Evolutionary conservation across 2,888 invertebrate genomes (phyloP).

Genomic region (Thumatha senex): DNA sequence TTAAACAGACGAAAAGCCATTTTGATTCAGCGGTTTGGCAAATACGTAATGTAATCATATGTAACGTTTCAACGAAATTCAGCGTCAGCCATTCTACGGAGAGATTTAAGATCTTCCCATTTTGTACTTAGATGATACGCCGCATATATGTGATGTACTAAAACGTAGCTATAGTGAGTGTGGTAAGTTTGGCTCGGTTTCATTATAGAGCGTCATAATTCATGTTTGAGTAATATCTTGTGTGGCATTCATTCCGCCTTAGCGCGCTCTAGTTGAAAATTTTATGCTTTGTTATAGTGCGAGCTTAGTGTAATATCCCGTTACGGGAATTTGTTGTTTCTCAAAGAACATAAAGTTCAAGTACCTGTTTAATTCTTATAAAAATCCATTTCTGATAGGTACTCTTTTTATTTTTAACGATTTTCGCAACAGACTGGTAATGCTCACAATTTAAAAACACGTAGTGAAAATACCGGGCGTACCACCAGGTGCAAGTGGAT

Average conservation of each 20-base stretch:
- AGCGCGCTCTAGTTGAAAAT: conserved; percentile 74
- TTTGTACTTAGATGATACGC: conserved; percentile 24
- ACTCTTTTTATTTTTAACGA: conserved; percentile 33
- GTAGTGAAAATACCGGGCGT: conserved; percentile 36
- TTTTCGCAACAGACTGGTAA: conserved; percentile 18
- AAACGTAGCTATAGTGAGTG: conserved; percentile 37
- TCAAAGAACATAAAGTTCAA: conserved; percentile 62
- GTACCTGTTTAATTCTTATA: conserved; percentile 36
- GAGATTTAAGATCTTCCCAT: conserved; percentile 18
- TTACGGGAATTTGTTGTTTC: conserved; percentile 82
- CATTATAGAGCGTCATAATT: conserved; percentile 75
- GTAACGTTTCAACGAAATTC: conserved; percentile 28
- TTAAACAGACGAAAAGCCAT: conserved; percentile 59
- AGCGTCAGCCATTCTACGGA: conserved; percentile 19
- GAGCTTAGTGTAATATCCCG: conserved; percentile 82
- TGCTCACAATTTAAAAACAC: conserved; percentile 33
- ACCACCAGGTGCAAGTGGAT: conserved; percentile 56
- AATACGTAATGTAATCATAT: conserved; percentile 50
- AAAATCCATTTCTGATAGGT: conserved; percentile 53
- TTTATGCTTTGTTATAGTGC: conserved; percentile 73
- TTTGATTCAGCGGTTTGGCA: conserved; percentile 59
- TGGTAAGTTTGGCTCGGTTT: conserved; percentile 63
- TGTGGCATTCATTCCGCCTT: conserved; percentile 59
- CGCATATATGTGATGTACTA: conserved; percentile 23
- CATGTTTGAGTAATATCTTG: conserved; percentile 75